Base-by-base conservation (phyloP, 1,140 invertebrate species). In the Delia radicum region DNA sequence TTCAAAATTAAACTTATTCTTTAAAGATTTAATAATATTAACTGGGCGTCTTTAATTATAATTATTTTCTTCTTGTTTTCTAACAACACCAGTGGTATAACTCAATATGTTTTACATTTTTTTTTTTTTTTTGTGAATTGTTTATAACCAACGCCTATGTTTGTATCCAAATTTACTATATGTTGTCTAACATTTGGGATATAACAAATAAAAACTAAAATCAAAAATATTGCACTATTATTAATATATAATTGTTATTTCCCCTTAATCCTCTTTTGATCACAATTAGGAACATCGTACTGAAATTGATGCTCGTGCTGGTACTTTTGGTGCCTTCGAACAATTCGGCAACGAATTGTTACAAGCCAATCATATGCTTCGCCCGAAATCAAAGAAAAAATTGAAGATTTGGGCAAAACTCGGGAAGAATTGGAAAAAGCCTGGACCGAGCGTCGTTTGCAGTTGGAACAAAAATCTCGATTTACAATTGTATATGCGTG, bases 381-480 rank as follows among this genome's bases (percentile, higher is more conserved):
- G 82, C 93, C 95, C 61, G 96, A 99, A 87, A 98, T 99, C 72
- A 94, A 97, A 85, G 95, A 98, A 81, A 98, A 98, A 85, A 89
- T 99, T 24, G 95, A 97, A 83, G 94, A 95, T 79, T 93, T 99
- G 90, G 91, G 94, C 33, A 94, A 96, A 80, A 94, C 95, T 0
- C 89, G 96, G 18, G 94, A 98, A 86, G 95, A 98, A 80, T 87
- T 98, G 3, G 96, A 98, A 87, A 94, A 95, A 82, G 97, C 96
- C 12, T 99, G 98, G 98, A 94, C 98, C 76, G 93, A 93, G 18
- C 91, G 98, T 8, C 92, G 97, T 69, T 92, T 98, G 90, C 96
- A 97, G 84, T 88, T 99, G 42, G 98, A 99, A 86, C 98, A 99
- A 87, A n/a, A 99, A 98, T 87, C 88, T 99, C 75, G 98, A 99